Percentiles rank a stretch among this genome's conserved stretches.
Evolutionary conservation across 1,140 invertebrate genomes (phyloP).

Genomic region (Drosophila seguyi): DNA sequence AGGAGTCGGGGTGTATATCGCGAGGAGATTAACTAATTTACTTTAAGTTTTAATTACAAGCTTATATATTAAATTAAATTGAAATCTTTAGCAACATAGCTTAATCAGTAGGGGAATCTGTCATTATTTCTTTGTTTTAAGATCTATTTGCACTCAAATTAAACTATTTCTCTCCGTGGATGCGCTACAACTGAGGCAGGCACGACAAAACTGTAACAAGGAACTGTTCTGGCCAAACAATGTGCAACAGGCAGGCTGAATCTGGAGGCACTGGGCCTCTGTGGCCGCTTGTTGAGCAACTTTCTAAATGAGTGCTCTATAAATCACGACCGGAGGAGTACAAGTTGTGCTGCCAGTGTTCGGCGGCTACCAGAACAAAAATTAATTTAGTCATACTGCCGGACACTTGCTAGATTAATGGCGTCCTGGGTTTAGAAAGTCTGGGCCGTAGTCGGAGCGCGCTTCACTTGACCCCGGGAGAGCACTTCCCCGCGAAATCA

Average conservation of each 20-base stretch:
- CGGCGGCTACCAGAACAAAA: slow-evolving; percentile 77
- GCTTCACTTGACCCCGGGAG: slow-evolving; percentile 34
- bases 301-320: slow-evolving; percentile 83
- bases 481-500: slow-evolving; percentile 53
- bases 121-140: background rate
- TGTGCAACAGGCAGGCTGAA: slow-evolving; percentile 30
- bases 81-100: background rate
- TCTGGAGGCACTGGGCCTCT: slow-evolving; percentile 4
- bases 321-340: slow-evolving; percentile 74
- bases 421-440: slow-evolving; percentile 75
- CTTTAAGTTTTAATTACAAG: background rate
- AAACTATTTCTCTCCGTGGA: background rate
- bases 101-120: background rate
- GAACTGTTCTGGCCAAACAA: slow-evolving; percentile 66
- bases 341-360: slow-evolving; percentile 64
- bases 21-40: background rate
- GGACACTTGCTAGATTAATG: slow-evolving; percentile 81
- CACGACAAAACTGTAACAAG: slow-evolving; percentile 82
- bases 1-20: background rate
- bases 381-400: slow-evolving; percentile 81
- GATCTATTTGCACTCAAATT: background rate
- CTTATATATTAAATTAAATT: background rate
- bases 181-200: slow-evolving; percentile 26
- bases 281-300: slow-evolving; percentile 73
- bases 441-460: slow-evolving; percentile 23